A percentile compares a stretch with the other conserved stretches of the same genome.
Evolutionary conservation across 2,888 invertebrate species (phyloP).

Genomic region (Trissonchulus sp.): DNA sequence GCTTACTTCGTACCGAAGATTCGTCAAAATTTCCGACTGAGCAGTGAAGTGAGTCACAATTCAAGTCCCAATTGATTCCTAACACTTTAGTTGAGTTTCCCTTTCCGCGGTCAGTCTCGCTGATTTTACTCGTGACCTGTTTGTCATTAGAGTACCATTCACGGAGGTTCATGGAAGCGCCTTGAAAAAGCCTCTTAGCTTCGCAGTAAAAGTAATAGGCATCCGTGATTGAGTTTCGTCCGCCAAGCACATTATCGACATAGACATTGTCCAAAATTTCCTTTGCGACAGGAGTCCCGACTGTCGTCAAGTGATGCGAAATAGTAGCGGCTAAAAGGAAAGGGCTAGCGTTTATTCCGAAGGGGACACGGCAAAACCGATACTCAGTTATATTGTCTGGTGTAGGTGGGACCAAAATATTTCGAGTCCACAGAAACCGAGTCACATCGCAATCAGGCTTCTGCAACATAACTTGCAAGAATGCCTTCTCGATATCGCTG

Average conservation of each 20-base stretch:
- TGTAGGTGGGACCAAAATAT: neutral
- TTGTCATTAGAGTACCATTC: slow-evolving; percentile 29
- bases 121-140: neutral
- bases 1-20: slow-evolving; percentile 26
- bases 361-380: neutral
- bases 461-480: slow-evolving; percentile 26
- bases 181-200: slow-evolving; percentile 34
- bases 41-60: slow-evolving; percentile 23
- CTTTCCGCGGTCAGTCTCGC: neutral
- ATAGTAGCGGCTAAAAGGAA: slow-evolving; percentile 22
- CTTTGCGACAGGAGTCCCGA: neutral
- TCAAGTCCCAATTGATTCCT: slow-evolving; percentile 27
- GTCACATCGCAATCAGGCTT: slow-evolving; percentile 31
- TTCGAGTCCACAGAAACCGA: slow-evolving; percentile 34
- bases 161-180: slow-evolving; percentile 28
- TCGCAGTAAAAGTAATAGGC: slow-evolving; percentile 25
- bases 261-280: slow-evolving; percentile 33
- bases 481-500: slow-evolving; percentile 35
- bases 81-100: slow-evolving; percentile 25
- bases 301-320: neutral
- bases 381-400: neutral
- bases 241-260: slow-evolving; percentile 35
- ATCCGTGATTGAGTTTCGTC: neutral
- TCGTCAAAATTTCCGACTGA: slow-evolving; percentile 8
- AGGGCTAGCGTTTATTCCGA: slow-evolving; percentile 27